Conservation (phyloP, 2,113 vertebrate genomes). For the Dasypus novemcinctus region DNA sequence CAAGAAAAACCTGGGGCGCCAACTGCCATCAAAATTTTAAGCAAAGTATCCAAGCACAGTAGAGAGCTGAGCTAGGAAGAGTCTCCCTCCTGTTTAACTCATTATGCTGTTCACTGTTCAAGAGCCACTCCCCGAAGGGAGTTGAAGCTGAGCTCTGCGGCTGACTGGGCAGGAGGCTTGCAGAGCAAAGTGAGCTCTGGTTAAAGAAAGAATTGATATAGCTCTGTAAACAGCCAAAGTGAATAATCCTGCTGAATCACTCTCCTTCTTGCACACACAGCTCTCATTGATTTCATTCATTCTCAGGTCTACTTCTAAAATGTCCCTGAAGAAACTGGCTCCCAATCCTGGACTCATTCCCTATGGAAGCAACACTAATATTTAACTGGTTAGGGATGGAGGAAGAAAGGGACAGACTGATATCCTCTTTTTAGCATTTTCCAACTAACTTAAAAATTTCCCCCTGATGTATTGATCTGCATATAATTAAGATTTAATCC, state of each 20-base stretch:
- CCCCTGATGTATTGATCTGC: not conserved
- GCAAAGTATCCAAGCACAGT: not conserved
- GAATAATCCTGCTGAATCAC: not conserved
- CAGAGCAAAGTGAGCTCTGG: not conserved
- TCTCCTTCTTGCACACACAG: constrained; percentile 35
- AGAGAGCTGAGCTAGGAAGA: not conserved
- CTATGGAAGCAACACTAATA: not conserved
- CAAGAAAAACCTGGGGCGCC: constrained; percentile 1
- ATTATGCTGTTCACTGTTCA: not conserved
- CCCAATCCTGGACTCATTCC: not conserved
- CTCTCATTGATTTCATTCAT: constrained; percentile 37
- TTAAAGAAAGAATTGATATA: not conserved
- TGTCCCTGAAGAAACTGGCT: constrained; percentile 42
- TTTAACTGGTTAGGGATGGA: not conserved
- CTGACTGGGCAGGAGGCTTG: not conserved
- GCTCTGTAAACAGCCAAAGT: not conserved
- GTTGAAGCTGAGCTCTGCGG: not conserved
- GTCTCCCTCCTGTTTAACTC: not conserved
- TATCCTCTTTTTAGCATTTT: constrained; percentile 16
- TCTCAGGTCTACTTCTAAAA: not conserved
- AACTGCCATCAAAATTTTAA: not conserved
- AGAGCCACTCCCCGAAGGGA: not conserved
- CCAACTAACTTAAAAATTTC: not conserved
- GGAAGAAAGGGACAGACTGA: not conserved
- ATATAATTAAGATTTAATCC: not conserved